phyloP scores from a whole-genome alignment of 1,140 invertebrate genomes.

The Lordiphosa collinella region DNA sequence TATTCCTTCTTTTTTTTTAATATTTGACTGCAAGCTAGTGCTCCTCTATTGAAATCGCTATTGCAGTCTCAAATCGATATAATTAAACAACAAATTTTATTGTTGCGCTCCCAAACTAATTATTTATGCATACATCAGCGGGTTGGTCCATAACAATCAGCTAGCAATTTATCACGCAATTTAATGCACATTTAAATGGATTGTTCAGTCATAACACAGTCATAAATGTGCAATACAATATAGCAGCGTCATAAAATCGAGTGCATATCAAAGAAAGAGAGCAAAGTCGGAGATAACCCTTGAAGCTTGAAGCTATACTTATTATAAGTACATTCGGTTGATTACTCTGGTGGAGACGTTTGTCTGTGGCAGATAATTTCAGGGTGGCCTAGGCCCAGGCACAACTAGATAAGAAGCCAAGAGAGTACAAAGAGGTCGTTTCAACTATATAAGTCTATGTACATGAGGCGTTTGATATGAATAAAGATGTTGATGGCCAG shows the following conservation, averaged over 20 bases:
- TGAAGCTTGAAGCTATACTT: conserved; percentile 17
- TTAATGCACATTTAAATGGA: conserved; percentile 61
- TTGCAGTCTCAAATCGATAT: conserved; percentile 19
- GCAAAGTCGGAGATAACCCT: conserved; percentile 25
- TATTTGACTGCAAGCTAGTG: not conserved
- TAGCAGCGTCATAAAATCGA: conserved; percentile 10
- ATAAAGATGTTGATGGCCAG: too few species aligned
- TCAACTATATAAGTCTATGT: conserved; percentile 1
- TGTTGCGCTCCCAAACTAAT: conserved; percentile 46
- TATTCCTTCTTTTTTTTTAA: conserved; percentile 24
- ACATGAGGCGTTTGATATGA: too few species aligned
- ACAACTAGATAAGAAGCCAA: conserved; percentile 23
- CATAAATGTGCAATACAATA: conserved; percentile 37
- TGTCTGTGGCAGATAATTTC: conserved; percentile 14
- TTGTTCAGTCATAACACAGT: conserved; percentile 7
- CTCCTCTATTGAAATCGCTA: conserved; percentile 48
- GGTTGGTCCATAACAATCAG: conserved; percentile 12
- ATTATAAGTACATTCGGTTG: conserved; percentile 33
- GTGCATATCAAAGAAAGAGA: conserved; percentile 20
- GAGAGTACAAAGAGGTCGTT: not conserved
- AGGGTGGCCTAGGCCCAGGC: conserved; percentile 18
- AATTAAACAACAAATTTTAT: conserved; percentile 65
- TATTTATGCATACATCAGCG: conserved; percentile 59
- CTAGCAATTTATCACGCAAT: conserved; percentile 59
- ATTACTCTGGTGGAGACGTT: conserved; percentile 25